These are phyloP conservation scores for Machaerirhynchus nigripectus DNA, from an alignment of 2,113 vertebrate species.

Conservation along the genomic window DNA sequence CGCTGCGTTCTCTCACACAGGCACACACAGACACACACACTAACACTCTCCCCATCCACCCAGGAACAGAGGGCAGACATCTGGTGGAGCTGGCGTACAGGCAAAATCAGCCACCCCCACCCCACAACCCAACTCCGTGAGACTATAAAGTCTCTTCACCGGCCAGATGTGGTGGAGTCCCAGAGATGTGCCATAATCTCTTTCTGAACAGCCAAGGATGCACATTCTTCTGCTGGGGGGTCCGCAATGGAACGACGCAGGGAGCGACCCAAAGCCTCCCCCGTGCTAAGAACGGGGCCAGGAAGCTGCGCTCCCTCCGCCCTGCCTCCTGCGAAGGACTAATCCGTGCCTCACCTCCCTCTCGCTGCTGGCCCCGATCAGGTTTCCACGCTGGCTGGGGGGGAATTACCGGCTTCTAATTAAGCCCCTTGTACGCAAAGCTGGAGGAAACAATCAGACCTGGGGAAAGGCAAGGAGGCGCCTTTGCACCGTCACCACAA, in stretches of 20 bases:
- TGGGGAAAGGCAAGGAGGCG: background rate
- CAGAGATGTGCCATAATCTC: background rate
- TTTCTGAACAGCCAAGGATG: background rate
- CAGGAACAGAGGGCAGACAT: background rate
- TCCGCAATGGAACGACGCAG: fast-evolving
- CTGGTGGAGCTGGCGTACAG: background rate
- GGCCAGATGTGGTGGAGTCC: background rate
- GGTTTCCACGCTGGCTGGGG: background rate
- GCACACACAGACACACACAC: background rate
- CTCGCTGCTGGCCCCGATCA: background rate
- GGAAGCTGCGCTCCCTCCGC: fast-evolving
- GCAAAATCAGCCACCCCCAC: background rate
- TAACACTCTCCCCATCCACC: background rate
- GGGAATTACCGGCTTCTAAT: background rate
- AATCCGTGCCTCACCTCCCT: background rate
- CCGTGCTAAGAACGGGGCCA: fast-evolving
- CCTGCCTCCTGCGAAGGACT: background rate
- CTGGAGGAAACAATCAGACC: background rate
- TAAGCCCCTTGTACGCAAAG: background rate
- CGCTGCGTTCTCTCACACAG: fast-evolving
- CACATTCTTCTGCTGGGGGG: background rate
- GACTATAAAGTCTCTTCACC: background rate
- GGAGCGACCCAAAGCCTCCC: background rate
- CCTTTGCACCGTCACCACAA: background rate
- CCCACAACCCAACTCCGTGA: background rate